phyloP scores from a whole-genome alignment of 2,888 invertebrate species.

The Pecten maximus region DNA sequence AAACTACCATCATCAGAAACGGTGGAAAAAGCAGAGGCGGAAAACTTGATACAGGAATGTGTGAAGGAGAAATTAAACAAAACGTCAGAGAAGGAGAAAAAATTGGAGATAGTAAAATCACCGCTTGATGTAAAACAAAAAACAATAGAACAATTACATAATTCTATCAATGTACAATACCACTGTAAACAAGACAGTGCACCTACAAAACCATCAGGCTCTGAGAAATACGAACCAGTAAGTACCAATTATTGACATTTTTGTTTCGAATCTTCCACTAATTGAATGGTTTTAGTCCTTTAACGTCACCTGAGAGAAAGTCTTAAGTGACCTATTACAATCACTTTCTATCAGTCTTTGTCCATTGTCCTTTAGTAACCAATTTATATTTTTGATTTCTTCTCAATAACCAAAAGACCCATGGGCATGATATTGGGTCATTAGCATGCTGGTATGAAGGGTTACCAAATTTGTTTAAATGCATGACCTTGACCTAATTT shows the following conservation, averaged over 20 bases:
- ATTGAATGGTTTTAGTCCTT: no score
- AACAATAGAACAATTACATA: slow-evolving; percentile 66
- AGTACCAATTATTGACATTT: slow-evolving; percentile 23
- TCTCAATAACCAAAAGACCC: no score
- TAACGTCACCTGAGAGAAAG: no score
- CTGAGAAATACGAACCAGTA: slow-evolving; percentile 13
- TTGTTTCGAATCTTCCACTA: no score
- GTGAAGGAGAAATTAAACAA: slow-evolving; percentile 41
- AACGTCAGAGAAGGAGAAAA: slow-evolving; percentile 43
- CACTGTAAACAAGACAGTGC: slow-evolving; percentile 47
- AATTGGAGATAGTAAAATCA: slow-evolving; percentile 38
- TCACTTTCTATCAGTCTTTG: no score
- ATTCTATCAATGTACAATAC: slow-evolving; percentile 68
- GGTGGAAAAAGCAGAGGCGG: slow-evolving; percentile 44
- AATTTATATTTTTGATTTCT: no score
- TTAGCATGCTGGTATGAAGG: no score
- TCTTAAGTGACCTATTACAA: no score
- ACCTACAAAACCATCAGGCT: slow-evolving; percentile 52
- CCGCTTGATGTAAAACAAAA: slow-evolving; percentile 61
- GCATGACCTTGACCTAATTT: no score
- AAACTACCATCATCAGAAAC: slow-evolving; percentile 51
- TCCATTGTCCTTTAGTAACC: no score
- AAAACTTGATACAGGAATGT: slow-evolving; percentile 13
- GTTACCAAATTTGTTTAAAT: no score
- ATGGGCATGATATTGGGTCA: no score